phyloP scores from a whole-genome alignment of 2,888 invertebrate species.

The Acleris laterana region DNA sequence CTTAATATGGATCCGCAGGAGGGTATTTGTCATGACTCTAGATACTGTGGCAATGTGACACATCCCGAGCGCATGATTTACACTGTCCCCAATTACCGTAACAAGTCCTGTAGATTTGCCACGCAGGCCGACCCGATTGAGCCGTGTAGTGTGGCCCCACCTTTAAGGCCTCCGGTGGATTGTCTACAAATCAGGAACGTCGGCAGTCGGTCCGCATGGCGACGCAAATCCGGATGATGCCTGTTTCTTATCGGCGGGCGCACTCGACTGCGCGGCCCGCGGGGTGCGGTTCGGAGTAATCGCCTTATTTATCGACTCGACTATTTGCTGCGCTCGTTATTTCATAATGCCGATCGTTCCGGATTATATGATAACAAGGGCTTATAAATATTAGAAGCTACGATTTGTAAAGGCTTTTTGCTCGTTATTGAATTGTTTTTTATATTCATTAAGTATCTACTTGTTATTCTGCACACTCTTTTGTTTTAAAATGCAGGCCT shows the following conservation, averaged over 20 bases:
- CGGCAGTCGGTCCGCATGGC: constrained; percentile 68
- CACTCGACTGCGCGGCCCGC: constrained; percentile 63
- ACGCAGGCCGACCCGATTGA: too few relatives aligned
- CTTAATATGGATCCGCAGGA: too few relatives aligned
- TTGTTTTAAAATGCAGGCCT: too few relatives aligned
- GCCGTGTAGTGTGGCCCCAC: too few relatives aligned
- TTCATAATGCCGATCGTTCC: constrained; percentile 7
- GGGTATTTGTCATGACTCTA: too few relatives aligned
- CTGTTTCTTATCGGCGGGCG: constrained; percentile 83
- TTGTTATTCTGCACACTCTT: too few relatives aligned
- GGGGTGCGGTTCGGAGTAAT: constrained; percentile 65
- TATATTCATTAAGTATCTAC: too few relatives aligned
- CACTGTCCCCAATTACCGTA: too few relatives aligned
- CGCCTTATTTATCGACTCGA: constrained; percentile 68
- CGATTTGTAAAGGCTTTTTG: background rate
- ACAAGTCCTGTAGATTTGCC: too few relatives aligned
- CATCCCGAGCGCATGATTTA: too few relatives aligned
- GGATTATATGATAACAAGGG: constrained; percentile 1
- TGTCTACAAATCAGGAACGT: constrained; percentile 40
- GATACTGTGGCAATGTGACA: too few relatives aligned
- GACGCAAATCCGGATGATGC: constrained; percentile 84
- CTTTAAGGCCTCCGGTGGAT: constrained; percentile 26
- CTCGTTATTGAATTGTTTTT: too few relatives aligned
- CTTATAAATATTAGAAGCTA: background rate
- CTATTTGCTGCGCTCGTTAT: constrained; percentile 15